Evolutionary conservation across 2,888 invertebrate species (phyloP).

Genomic region (Mechanitis messenoides): DNA sequence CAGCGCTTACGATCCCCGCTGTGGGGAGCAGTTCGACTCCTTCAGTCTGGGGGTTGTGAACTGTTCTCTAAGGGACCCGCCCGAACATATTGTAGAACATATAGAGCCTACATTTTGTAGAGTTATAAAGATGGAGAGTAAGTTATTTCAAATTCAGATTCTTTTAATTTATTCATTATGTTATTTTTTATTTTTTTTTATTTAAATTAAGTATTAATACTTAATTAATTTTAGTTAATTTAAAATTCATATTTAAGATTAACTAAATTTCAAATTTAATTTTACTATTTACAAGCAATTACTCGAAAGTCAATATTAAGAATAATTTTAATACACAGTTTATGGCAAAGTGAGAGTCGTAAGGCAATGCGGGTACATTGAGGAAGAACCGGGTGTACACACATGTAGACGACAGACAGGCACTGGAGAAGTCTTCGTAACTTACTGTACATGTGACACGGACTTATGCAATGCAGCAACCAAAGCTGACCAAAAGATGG

Average conservation of each 20-base stretch:
- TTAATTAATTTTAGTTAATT: too few species aligned
- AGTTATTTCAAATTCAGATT: slow-evolving; percentile 31
- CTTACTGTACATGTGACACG: slow-evolving; percentile 86
- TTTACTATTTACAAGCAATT: too few species aligned
- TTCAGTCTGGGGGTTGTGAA: slow-evolving; percentile 90
- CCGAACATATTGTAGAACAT: slow-evolving; percentile 79
- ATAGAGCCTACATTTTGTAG: slow-evolving; percentile 84
- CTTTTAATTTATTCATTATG: too few species aligned
- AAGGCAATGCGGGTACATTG: slow-evolving; percentile 87
- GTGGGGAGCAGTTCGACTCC: slow-evolving; percentile 91
- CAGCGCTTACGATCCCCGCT: slow-evolving; percentile 91
- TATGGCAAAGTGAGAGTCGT: slow-evolving; percentile 85
- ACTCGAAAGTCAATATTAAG: background rate
- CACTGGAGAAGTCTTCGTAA: slow-evolving; percentile 82
- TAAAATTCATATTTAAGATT: too few species aligned
- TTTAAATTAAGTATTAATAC: too few species aligned
- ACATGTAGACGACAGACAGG: slow-evolving; percentile 82
- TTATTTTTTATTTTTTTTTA: too few species aligned
- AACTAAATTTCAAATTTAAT: too few species aligned
- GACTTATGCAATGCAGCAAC: slow-evolving; percentile 83
- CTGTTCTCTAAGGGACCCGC: slow-evolving; percentile 84
- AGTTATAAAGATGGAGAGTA: slow-evolving; percentile 88
- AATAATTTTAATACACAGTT: slow-evolving; percentile 71
- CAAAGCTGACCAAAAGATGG: slow-evolving; percentile 33
- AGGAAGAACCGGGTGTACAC: slow-evolving; percentile 78